phyloP scores from a whole-genome alignment of 1,140 invertebrate genomes.

The Cylas formicarius region DNA sequence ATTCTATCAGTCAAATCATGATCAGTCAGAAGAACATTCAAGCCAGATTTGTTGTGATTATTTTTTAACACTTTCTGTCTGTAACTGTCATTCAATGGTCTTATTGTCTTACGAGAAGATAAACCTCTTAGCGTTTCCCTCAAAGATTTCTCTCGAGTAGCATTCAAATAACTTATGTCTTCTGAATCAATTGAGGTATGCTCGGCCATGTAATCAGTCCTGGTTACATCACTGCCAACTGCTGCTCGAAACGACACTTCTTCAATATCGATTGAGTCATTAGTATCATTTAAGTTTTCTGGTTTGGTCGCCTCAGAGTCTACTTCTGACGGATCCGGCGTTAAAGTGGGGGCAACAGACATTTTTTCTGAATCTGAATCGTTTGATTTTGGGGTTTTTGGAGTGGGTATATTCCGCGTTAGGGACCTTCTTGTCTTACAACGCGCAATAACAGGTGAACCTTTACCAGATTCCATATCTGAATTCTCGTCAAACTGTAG shows the following conservation, averaged over 20 bases:
- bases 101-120: constrained; percentile 32
- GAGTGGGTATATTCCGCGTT: constrained; percentile 37
- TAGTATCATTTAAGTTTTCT: constrained; percentile 20
- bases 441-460: constrained; percentile 32
- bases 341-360: constrained; percentile 1
- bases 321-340: constrained; percentile 7
- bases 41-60: constrained; percentile 23
- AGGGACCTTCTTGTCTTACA: constrained; percentile 37
- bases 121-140: constrained; percentile 29
- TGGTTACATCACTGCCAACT: constrained; percentile 32
- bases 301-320: constrained; percentile 11
- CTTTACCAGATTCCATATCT: constrained; percentile 34
- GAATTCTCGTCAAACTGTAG: constrained; percentile 39
- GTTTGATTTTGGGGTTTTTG: constrained; percentile 36
- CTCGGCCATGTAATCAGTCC: constrained; percentile 21
- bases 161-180: constrained; percentile 23
- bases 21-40: constrained; percentile 15
- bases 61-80: constrained; percentile 24
- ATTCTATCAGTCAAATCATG: constrained; percentile 23
- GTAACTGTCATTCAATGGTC: constrained; percentile 28
- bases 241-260: constrained; percentile 32
- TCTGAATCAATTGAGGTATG: constrained; percentile 17
- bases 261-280: constrained; percentile 20
- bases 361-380: constrained; percentile 18
- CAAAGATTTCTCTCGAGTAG: constrained; percentile 24